These are phyloP conservation scores for Leuciscus idus DNA, from an alignment of 2,113 vertebrate genomes.

Conservation along the genomic window DNA sequence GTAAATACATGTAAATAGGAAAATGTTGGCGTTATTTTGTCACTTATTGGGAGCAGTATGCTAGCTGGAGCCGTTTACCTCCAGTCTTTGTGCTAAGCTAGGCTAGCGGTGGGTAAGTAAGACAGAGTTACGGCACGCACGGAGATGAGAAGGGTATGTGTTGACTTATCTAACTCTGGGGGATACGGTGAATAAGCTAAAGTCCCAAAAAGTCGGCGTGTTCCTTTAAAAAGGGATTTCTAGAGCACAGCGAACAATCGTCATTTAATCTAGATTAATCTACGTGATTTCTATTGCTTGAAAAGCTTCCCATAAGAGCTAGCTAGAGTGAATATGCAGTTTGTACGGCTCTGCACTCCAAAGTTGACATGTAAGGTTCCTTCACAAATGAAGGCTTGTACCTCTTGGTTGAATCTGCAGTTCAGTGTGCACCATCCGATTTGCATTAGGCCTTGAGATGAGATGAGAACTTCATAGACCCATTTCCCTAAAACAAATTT, in stretches of 20 bases:
- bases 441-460: slow-evolving; percentile 98
- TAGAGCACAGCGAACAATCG: background rate
- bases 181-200: too few species aligned
- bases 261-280: background rate
- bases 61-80: too few species aligned
- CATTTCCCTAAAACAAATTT: slow-evolving; percentile 84
- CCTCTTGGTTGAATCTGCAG: slow-evolving; percentile 99
- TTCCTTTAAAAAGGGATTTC: background rate
- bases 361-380: background rate
- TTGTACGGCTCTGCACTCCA: background rate
- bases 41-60: too few species aligned
- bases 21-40: too few species aligned
- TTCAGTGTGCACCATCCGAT: slow-evolving; percentile 97
- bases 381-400: slow-evolving; percentile 58
- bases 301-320: background rate
- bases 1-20: too few species aligned
- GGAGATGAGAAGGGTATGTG: too few species aligned
- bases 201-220: too few species aligned
- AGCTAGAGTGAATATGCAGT: background rate
- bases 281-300: background rate
- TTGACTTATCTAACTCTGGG: too few species aligned
- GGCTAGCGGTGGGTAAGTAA: too few species aligned
- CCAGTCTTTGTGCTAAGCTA: too few species aligned
- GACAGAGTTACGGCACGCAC: too few species aligned
- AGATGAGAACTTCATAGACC: slow-evolving; percentile 98